Evolutionary conservation across 1,140 invertebrate genomes (phyloP).

Genomic region (Chelonus insularis): DNA sequence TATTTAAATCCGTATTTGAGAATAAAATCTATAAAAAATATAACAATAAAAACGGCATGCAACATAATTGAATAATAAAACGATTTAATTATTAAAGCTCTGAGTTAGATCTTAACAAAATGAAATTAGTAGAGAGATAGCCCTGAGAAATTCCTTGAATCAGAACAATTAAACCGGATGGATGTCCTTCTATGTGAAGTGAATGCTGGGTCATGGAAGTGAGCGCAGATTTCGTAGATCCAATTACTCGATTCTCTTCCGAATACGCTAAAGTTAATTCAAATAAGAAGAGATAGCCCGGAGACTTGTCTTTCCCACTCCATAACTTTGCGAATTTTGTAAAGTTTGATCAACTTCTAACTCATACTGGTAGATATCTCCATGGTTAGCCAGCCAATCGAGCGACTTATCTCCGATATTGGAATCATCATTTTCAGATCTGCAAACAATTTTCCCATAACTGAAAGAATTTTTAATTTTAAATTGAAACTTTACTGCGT

Average conservation of each 20-base stretch:
- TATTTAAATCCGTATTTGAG: no score
- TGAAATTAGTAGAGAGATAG: neutral
- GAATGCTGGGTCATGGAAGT: constrained; percentile 18
- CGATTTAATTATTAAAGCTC: neutral
- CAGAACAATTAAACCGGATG: constrained; percentile 5
- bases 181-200: neutral
- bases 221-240: constrained; percentile 25
- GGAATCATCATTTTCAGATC: neutral
- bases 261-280: constrained; percentile 6
- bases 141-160: constrained; percentile 4
- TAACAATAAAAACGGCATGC: no score
- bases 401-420: neutral
- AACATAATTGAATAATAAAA: no score
- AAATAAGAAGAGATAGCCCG: constrained; percentile 15
- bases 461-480: no score
- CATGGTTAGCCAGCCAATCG: constrained; percentile 3
- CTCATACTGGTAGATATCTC: neutral
- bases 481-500: no score
- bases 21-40: no score
- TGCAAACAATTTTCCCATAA: no score
- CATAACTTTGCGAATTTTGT: neutral
- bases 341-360: constrained; percentile 7
- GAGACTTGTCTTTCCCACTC: neutral
- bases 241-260: constrained; percentile 30
- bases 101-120: neutral